Evolutionary conservation across 53 echinoderm and acorn worm species (phyloP), one percentile per base, ranked within the genome.

Genomic region (Antedon mediterranea): DNA sequence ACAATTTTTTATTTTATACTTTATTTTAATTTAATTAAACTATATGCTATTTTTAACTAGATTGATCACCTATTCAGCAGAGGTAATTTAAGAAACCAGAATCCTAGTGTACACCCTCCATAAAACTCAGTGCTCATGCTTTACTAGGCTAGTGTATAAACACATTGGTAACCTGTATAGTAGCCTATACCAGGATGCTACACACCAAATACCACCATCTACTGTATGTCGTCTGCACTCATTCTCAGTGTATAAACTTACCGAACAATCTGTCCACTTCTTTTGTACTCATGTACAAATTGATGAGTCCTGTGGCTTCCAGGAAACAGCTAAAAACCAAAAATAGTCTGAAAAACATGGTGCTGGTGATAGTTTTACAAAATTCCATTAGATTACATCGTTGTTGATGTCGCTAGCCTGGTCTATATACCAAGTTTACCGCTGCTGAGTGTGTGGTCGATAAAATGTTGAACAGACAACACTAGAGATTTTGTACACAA

Each of bases 261-360:
- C 84, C 84, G 34, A 84, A 33, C 43, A 84, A 73, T 78, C 75
- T 77, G 9, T 57, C 78, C 74, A 84, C 84, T 31, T 84, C 84
- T 0, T 73, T 77, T 79, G 73, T 72, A 30, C 78, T 84, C 84
- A 84, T 84, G 79, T 84, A 84, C 84, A 84, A 44, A 72, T 84
- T 84, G 78, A 84, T 84, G 28, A 78, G 74, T 29, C 78, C 84
- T 15, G 84, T 57, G 23, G 57, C 57, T 57, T 26, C 57, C 14
- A 57, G 2, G 57, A 57, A 57, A 23, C 57, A 18, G 57, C 9
- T 57, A 57, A 57, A 57, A 6, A 57, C 2, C 57, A 57, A 18
- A 6, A 57, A 18, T 57, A 57, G 20, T 57, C 57, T 57, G 57
- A 57, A 57, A 11, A 57, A 57, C 57, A 57, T 57, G 23, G 18